These are phyloP conservation scores for Sylvilagus bachmani DNA, from an alignment of 2,113 vertebrate genomes.

Conservation along the genomic window DNA sequence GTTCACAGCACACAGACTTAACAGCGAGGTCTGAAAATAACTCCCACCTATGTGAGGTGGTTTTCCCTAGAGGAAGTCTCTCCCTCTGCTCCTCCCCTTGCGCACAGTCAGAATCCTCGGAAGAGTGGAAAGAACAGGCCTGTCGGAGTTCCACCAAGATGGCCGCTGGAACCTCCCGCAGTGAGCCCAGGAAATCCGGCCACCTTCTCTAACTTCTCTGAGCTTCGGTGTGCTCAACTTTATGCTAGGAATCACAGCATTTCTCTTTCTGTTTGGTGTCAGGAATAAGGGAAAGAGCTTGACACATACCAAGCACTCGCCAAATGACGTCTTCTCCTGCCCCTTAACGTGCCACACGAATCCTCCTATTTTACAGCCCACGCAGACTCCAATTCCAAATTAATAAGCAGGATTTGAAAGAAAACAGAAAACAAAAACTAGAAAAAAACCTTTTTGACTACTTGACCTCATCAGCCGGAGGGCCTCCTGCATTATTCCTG, in stretches of 20 bases:
- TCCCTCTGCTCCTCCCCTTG: neutral
- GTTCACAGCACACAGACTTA: neutral
- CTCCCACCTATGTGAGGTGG: conserved; percentile 18
- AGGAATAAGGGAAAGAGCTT: conserved; percentile 33
- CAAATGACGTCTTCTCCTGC: neutral
- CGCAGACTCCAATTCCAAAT: neutral
- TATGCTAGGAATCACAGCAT: neutral
- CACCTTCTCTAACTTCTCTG: neutral
- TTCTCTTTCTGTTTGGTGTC: conserved; percentile 20
- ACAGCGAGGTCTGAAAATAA: neutral
- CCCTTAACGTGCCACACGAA: neutral
- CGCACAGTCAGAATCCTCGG: conserved; percentile 27
- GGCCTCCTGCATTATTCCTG: neutral
- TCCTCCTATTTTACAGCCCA: neutral
- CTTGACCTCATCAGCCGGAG: neutral
- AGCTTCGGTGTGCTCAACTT: conserved; percentile 3
- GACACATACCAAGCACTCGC: neutral
- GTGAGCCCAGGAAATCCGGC: neutral
- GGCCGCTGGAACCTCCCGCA: neutral
- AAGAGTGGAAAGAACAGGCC: neutral
- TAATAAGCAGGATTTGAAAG: neutral
- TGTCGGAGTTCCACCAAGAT: neutral
- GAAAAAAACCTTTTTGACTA: neutral
- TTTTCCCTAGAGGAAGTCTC: neutral
- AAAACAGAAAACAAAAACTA: neutral